phyloP scores from a whole-genome alignment of 2,113 vertebrate genomes.

The Cephalopholis sonnerati region DNA sequence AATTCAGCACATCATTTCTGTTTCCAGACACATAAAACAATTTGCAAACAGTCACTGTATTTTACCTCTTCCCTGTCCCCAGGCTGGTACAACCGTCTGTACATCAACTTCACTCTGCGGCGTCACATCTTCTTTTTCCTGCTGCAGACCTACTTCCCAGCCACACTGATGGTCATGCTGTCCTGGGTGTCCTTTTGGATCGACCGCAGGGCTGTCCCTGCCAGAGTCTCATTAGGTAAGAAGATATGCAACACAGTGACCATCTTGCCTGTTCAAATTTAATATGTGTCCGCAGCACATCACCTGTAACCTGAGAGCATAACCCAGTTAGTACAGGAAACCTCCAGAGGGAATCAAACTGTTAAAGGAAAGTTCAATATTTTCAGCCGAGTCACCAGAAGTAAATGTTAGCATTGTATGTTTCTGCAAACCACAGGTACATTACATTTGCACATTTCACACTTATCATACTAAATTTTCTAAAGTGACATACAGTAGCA shows the following conservation, averaged over 20 bases:
- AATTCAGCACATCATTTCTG: background rate
- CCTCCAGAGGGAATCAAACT: background rate
- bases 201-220: conserved; percentile 92
- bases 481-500: no score
- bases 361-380: background rate
- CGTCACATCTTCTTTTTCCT: conserved; percentile 97
- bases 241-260: background rate
- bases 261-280: background rate
- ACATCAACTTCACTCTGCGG: conserved; percentile 93
- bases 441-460: no score
- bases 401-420: no score
- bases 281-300: background rate
- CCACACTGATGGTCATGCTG: conserved; percentile 95
- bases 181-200: conserved; percentile 99
- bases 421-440: no score
- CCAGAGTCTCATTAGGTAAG: conserved; percentile 94
- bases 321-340: background rate
- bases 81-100: conserved; percentile 97
- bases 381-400: background rate
- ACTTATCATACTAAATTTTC: no score
- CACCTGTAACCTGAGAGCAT: background rate
- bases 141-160: conserved; percentile 95
- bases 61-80: conserved; percentile 39
- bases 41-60: background rate
- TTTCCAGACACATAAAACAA: background rate